Base-by-base conservation (phyloP, 2,113 vertebrate genomes). In the Toxostoma redivivum region DNA sequence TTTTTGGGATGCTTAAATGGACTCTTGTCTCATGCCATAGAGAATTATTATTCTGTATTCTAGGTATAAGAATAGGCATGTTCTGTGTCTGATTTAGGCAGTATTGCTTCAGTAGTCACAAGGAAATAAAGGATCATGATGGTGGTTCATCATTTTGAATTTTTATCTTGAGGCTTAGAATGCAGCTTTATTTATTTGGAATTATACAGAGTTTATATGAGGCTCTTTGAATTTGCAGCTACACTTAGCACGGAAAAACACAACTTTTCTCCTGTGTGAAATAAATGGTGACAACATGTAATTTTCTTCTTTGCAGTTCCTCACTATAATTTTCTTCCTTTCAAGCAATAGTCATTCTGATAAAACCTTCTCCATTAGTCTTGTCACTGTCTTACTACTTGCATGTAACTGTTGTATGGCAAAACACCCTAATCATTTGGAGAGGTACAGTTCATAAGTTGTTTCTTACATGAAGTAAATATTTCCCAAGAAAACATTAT, bases 271-370 rank as follows among this genome's bases (percentile, higher is more conserved):
- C 76, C 93, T 78, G 66, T 94, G 94, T 54, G 90, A 97, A 97
- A 90, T 93, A 96, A 98, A 98, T 97, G 91, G 97, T 98, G 95
- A 92, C 97, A 98, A 98, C 74, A 44, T 77, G 33, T 77, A 88
- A 95, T 94, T 95, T 95, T 92, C 93, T 83, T 91, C 85, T 86
- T 98, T 98, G 98, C 80, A 97, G 88, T 86, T 86, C 88, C 91
- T 95, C 96, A 82, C 80, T 93, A 72, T 25, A 77, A 95, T 97
- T 99, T 98, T 97, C 97, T 97, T 85, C 90, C 79, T 58, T 95
- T 97, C 86, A 92, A 94, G 95, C 95, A 97, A 94, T 83, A 96
- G 96, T 96, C 79, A 95, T 97, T 98, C 97, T 91, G 93, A 97
- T 97, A 94, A 97, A 97, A 88, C 61, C 72, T 94, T 94, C 65